A percentile compares a stretch with the other conserved stretches of the same genome.
These are phyloP conservation scores for Hydractinia echinata DNA, from an alignment of 30 jellyfish, hydroid and myxozoan species.

Conservation along the genomic window DNA sequence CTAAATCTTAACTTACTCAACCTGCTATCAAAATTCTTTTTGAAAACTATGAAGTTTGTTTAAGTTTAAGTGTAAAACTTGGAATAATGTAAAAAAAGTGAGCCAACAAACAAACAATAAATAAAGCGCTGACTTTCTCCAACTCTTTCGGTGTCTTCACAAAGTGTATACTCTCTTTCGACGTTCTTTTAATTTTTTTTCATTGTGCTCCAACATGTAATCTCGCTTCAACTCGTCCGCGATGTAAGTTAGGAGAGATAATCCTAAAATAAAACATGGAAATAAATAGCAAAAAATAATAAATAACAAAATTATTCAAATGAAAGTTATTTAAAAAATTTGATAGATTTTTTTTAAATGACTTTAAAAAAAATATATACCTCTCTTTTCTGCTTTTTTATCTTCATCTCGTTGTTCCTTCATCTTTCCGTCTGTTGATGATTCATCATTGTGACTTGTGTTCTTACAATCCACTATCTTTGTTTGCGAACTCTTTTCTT, in stretches of 20 bases:
- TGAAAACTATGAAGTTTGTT: too few relatives aligned
- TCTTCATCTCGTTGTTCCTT: too few relatives aligned
- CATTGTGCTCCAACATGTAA: slow-evolving; percentile 72
- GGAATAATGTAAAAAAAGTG: too few relatives aligned
- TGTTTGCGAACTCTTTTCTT: too few relatives aligned
- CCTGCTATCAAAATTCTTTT: too few relatives aligned
- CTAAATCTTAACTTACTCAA: background rate
- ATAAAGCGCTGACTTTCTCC: slow-evolving; percentile 62
- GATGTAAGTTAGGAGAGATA: slow-evolving; percentile 72
- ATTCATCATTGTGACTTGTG: too few relatives aligned
- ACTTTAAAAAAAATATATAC: too few relatives aligned
- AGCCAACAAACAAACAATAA: background rate
- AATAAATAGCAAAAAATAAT: background rate
- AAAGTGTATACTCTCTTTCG: slow-evolving; percentile 90
- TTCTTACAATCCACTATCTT: too few relatives aligned
- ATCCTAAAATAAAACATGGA: slow-evolving; percentile 39
- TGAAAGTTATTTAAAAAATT: background rate
- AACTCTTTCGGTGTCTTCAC: slow-evolving; percentile 94
- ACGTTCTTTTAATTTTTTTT: slow-evolving; percentile 76
- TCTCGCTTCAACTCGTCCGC: slow-evolving; percentile 73
- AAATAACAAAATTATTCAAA: background rate
- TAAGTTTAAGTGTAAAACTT: too few relatives aligned
- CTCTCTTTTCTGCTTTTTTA: too few relatives aligned
- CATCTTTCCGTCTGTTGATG: too few relatives aligned
- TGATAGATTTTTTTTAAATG: background rate